Conservation (phyloP, 1,140 invertebrate genomes). For the Lepidurus couesii region DNA sequence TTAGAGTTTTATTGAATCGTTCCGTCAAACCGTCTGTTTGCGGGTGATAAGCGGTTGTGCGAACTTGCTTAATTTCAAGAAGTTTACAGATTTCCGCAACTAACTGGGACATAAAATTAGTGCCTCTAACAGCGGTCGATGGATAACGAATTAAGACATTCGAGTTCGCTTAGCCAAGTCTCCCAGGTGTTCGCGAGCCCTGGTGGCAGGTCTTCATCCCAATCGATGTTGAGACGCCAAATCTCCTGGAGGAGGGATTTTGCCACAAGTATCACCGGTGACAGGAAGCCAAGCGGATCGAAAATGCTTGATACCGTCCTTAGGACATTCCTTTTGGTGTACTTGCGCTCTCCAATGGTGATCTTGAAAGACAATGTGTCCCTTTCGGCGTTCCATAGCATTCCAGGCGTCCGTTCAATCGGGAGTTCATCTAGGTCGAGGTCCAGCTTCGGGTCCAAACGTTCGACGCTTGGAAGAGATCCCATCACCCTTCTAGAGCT, state of each 20-base stretch:
- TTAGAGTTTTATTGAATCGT: not conserved
- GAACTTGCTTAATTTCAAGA: not conserved
- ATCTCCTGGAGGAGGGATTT: not conserved
- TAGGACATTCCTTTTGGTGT: too few relatives aligned
- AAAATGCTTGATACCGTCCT: not conserved
- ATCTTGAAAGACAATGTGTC: conserved; percentile 11
- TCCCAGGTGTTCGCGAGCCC: not conserved
- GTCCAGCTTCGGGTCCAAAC: not conserved
- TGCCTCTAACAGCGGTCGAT: not conserved
- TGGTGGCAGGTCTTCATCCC: not conserved
- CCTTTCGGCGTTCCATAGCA: conserved; percentile 23
- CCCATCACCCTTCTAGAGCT: not conserved
- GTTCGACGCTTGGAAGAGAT: too few relatives aligned
- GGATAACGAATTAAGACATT: not conserved
- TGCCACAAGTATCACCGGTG: not conserved
- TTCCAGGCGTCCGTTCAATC: conserved; percentile 36
- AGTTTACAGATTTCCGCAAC: not conserved
- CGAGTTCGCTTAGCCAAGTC: not conserved
- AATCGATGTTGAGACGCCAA: not conserved
- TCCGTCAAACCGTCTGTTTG: not conserved
- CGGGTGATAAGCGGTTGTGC: not conserved
- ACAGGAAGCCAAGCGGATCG: not conserved
- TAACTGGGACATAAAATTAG: not conserved
- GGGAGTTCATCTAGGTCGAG: conserved; percentile 39
- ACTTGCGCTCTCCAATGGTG: too few relatives aligned